Percentiles rank a stretch among this genome's conserved stretches.
These are phyloP conservation scores for Zingel zingel DNA, from an alignment of 2,113 vertebrate genomes.

Conservation along the genomic window DNA sequence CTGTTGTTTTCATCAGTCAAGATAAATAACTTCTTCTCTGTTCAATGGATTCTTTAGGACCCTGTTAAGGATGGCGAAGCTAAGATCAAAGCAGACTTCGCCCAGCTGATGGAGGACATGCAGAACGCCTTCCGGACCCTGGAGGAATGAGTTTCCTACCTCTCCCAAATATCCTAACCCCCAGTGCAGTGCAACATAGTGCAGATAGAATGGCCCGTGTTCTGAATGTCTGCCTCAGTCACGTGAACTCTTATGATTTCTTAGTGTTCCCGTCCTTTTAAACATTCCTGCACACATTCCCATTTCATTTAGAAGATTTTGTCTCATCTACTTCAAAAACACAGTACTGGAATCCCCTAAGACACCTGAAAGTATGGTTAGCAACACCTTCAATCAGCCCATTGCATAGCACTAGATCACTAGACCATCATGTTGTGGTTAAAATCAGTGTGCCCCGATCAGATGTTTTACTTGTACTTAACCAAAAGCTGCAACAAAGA, in stretches of 20 bases:
- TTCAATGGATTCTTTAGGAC: constrained; percentile 83
- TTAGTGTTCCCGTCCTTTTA: constrained; percentile 53
- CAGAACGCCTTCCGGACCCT: constrained; percentile 96
- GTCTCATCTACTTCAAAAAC: neutral
- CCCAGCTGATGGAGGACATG: constrained; percentile 97
- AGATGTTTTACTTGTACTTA: constrained; percentile 41
- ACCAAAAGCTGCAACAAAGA: constrained; percentile 38
- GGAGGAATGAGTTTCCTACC: constrained; percentile 87
- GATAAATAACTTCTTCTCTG: neutral
- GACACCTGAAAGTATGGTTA: neutral
- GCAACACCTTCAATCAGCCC: constrained; percentile 5
- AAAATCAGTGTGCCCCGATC: constrained; percentile 27
- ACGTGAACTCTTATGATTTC: constrained; percentile 37
- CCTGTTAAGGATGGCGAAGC: constrained; percentile 95
- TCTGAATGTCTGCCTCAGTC: constrained; percentile 50
- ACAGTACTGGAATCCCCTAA: constrained; percentile 11
- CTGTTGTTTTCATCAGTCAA: neutral
- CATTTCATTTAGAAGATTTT: constrained; percentile 21
- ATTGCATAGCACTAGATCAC: constrained; percentile 23
- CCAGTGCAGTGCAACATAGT: constrained; percentile 48
- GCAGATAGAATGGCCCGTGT: constrained; percentile 43
- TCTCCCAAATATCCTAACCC: constrained; percentile 29
- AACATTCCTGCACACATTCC: constrained; percentile 65
- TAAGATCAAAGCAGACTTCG: constrained; percentile 94
- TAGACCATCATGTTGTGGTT: constrained; percentile 17